phyloP scores from a whole-genome alignment of 2,888 invertebrate species.

The Nephrocerus scutellatus region DNA sequence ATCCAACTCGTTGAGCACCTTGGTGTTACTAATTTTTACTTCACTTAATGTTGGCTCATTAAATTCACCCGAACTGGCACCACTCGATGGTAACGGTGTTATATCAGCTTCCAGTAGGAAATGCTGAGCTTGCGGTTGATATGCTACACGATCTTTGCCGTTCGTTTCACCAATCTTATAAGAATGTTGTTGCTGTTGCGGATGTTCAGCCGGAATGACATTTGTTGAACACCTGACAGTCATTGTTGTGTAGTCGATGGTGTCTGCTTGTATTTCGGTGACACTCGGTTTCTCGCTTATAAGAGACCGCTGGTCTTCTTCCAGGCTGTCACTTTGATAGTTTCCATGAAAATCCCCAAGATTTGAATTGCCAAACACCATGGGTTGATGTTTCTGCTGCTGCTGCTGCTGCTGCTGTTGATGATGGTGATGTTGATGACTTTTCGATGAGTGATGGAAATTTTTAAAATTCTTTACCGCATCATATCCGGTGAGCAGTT shows the following conservation, averaged over 20 bases:
- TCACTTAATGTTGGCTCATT: constrained; percentile 26
- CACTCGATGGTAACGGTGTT: constrained; percentile 26
- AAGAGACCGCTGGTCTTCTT: constrained; percentile 27
- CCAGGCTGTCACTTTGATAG: constrained; percentile 38
- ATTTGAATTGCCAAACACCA: constrained; percentile 14
- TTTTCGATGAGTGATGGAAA: constrained; percentile 20
- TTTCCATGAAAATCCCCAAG: constrained; percentile 32
- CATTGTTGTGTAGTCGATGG: constrained; percentile 3
- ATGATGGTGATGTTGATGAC: constrained; percentile 15
- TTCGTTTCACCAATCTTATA: neutral
- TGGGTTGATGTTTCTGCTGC: no score
- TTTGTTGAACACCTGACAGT: constrained; percentile 8
- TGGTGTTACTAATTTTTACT: constrained; percentile 3
- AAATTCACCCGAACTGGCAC: constrained; percentile 31
- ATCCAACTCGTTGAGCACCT: constrained; percentile 1
- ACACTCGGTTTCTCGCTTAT: constrained; percentile 8
- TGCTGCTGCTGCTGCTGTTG: constrained; percentile 9
- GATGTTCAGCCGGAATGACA: constrained; percentile 17
- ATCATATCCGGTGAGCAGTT: constrained; percentile 39
- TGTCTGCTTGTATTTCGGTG: constrained; percentile 11
- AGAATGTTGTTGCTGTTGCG: constrained; percentile 7
- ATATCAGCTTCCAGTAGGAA: constrained; percentile 1
- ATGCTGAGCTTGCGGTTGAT: constrained; percentile 8
- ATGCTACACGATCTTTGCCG: constrained; percentile 2
- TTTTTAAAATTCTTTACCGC: constrained; percentile 31